Conservation (phyloP, 2,113 vertebrate species). For the Nothobranchius kuhntae region DNA sequence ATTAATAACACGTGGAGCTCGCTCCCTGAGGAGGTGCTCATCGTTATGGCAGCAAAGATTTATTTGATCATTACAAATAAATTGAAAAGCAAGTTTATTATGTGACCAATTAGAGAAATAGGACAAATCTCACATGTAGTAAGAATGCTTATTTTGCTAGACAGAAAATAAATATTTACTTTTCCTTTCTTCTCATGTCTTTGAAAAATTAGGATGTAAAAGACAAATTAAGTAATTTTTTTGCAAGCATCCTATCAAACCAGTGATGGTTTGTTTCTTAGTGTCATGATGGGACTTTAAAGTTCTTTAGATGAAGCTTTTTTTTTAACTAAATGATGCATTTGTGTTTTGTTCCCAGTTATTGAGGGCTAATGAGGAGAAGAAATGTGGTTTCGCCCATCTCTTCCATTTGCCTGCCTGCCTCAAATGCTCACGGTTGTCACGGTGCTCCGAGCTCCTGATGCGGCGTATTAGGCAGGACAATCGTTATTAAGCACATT, state of each 20-base stretch:
- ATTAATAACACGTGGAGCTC: constrained; percentile 66
- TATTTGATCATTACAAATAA: constrained; percentile 62
- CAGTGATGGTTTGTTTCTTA: neutral
- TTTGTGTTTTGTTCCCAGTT: constrained; percentile 54
- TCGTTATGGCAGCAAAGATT: constrained; percentile 42
- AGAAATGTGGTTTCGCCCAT: constrained; percentile 65
- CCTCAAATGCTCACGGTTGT: constrained; percentile 66
- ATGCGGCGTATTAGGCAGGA: constrained; percentile 75
- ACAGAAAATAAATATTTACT: neutral
- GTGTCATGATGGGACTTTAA: neutral
- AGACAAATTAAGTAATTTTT: neutral
- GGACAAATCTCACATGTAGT: constrained; percentile 11
- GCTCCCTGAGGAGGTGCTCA: constrained; percentile 54
- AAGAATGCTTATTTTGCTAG: constrained; percentile 14
- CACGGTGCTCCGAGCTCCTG: constrained; percentile 71
- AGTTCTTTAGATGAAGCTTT: constrained; percentile 23
- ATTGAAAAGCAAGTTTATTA: constrained; percentile 56
- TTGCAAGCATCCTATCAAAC: constrained; percentile 4
- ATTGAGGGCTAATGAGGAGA: constrained; percentile 68
- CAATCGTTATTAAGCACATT: constrained; percentile 80
- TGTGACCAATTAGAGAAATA: constrained; percentile 46
- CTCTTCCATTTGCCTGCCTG: constrained; percentile 54
- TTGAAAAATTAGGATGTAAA: neutral
- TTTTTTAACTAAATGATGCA: constrained; percentile 45
- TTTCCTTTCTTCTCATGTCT: neutral